These are phyloP conservation scores for Plecotus auritus DNA, from an alignment of 2,113 vertebrate species.

Conservation along the genomic window DNA sequence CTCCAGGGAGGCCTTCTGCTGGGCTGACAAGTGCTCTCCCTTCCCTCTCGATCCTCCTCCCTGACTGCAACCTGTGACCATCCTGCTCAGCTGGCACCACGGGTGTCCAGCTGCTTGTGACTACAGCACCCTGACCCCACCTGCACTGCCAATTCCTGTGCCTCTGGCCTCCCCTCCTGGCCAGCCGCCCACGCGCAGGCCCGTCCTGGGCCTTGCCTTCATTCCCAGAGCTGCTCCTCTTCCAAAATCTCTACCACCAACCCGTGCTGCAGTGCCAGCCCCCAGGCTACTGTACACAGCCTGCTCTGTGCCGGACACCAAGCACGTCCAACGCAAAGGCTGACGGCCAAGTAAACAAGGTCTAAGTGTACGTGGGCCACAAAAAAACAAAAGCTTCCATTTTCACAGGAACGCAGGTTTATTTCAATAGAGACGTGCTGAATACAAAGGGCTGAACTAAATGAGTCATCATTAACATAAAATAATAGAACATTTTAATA, in stretches of 20 bases:
- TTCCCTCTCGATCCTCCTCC: background rate
- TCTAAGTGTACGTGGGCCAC: too few relatives aligned
- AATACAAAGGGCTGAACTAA: too few relatives aligned
- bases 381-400: too few relatives aligned
- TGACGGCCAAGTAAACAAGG: too few relatives aligned
- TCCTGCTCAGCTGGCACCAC: background rate
- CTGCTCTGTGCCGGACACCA: background rate
- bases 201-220: background rate
- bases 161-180: background rate
- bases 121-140: background rate
- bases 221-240: background rate
- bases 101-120: background rate
- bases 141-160: background rate
- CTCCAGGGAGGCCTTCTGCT: background rate
- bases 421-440: too few relatives aligned
- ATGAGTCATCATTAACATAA: too few relatives aligned
- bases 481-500: too few relatives aligned
- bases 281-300: background rate
- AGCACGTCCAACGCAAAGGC: too few relatives aligned
- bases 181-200: background rate
- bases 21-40: background rate
- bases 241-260: background rate
- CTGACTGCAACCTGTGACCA: background rate
- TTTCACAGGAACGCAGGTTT: too few relatives aligned
- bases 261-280: background rate